phyloP scores from a whole-genome alignment of 2,888 invertebrate genomes.

The Standfussiana lucernea region DNA sequence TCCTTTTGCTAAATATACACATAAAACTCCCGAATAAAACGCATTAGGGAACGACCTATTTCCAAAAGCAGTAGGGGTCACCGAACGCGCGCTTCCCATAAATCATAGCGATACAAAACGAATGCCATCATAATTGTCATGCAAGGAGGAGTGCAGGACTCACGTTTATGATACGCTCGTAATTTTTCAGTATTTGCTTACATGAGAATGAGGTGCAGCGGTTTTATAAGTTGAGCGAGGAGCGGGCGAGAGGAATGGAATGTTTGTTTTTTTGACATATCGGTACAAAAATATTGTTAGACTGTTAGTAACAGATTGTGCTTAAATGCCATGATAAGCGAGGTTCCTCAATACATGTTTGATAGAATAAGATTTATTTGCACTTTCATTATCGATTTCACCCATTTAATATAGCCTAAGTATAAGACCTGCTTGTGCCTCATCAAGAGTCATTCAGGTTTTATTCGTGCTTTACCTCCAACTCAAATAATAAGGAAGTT shows the following conservation, averaged over 20 bases:
- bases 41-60: constrained; percentile 65
- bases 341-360: background rate
- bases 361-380: background rate
- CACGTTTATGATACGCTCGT: constrained; percentile 72
- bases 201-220: constrained; percentile 37
- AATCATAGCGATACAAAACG: constrained; percentile 66
- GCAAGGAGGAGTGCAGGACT: constrained; percentile 68
- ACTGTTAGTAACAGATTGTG: background rate
- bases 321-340: background rate
- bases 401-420: background rate
- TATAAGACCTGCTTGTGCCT: background rate
- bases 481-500: background rate
- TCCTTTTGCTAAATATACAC: constrained; percentile 39
- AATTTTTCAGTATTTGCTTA: constrained; percentile 80
- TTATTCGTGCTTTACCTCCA: background rate
- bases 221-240: constrained; percentile 24
- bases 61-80: constrained; percentile 61
- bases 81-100: constrained; percentile 56
- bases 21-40: constrained; percentile 46
- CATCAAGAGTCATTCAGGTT: background rate
- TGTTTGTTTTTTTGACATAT: background rate
- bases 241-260: constrained; percentile 29
- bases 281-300: background rate
- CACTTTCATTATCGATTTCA: background rate
- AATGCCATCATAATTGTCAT: constrained; percentile 69